Percentiles rank a stretch among this genome's conserved stretches.
phyloP scores from a whole-genome alignment of 2,888 invertebrate species.

The Aethes cnicana region DNA sequence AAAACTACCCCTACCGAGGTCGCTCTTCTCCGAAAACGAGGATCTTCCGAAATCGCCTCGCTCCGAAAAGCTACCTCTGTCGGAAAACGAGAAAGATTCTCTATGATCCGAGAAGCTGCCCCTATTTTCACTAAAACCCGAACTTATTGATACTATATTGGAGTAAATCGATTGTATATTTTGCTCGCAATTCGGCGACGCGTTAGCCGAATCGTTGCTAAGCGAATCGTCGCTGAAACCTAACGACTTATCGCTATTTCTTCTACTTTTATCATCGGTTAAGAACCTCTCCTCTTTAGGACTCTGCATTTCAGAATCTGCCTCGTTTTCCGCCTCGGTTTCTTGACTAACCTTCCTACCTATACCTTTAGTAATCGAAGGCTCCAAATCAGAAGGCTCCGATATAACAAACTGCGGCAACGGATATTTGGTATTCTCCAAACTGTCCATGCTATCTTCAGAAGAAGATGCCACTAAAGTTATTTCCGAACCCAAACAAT shows the following conservation, averaged over 20 bases:
- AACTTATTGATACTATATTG: conserved; percentile 81
- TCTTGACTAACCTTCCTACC: conserved; percentile 87
- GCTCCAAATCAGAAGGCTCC: conserved; percentile 86
- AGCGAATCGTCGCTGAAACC: conserved; percentile 88
- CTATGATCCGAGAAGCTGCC: conserved; percentile 75
- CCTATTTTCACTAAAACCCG: conserved; percentile 83
- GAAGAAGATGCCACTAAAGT: conserved; percentile 90
- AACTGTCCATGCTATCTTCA: conserved; percentile 86
- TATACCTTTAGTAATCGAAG: conserved; percentile 91
- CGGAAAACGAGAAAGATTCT: conserved; percentile 76
- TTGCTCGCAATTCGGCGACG: conserved; percentile 81
- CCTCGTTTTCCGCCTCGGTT: conserved; percentile 69
- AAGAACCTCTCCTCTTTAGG: conserved; percentile 58
- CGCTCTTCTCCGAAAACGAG: conserved; percentile 81
- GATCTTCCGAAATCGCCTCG: conserved; percentile 71
- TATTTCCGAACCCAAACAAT: conserved; percentile 93
- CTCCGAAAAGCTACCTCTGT: conserved; percentile 74
- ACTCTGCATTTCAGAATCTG: conserved; percentile 60
- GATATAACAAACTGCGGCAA: conserved; percentile 87
- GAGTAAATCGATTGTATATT: conserved; percentile 76
- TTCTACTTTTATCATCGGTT: conserved; percentile 74
- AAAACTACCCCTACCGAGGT: conserved; percentile 71
- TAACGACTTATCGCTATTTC: conserved; percentile 87
- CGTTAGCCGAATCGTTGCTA: conserved; percentile 84
- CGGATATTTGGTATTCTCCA: conserved; percentile 80